phyloP scores from a whole-genome alignment of 2,888 invertebrate species.

The Mellilla xanthometata region DNA sequence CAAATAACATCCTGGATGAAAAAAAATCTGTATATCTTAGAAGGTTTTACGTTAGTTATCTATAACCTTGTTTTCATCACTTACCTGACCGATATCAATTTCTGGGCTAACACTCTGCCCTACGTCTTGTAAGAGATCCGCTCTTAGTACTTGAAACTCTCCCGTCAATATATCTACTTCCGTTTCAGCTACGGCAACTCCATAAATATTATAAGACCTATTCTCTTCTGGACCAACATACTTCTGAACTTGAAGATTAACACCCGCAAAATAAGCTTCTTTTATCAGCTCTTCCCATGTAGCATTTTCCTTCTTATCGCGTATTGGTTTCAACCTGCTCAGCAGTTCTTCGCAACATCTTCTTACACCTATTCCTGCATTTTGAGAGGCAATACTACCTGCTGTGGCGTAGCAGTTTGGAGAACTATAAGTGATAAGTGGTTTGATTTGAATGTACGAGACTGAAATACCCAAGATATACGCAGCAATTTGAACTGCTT shows the following conservation, averaged over 20 bases:
- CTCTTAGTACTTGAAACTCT: slow-evolving; percentile 81
- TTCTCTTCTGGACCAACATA: slow-evolving; percentile 36
- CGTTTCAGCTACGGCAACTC: slow-evolving; percentile 83
- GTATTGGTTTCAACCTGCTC: slow-evolving; percentile 66
- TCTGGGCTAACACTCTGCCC: slow-evolving; percentile 85
- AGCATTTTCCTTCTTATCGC: slow-evolving; percentile 52
- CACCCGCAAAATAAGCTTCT: slow-evolving; percentile 50
- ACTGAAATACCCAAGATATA: slow-evolving; percentile 84
- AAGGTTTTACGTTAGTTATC: too few species aligned
- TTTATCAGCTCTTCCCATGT: slow-evolving; percentile 75
- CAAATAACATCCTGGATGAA: too few species aligned
- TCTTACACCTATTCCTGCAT: slow-evolving; percentile 76
- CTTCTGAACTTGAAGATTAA: slow-evolving; percentile 45
- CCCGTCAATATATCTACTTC: slow-evolving; percentile 88
- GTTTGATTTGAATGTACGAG: slow-evolving; percentile 84
- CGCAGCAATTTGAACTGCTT: slow-evolving; percentile 86
- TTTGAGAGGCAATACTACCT: slow-evolving; percentile 86
- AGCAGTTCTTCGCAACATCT: slow-evolving; percentile 72
- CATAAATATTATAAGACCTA: slow-evolving; percentile 64
- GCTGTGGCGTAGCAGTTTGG: slow-evolving; percentile 86
- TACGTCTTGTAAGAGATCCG: slow-evolving; percentile 85
- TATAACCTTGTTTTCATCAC: too few species aligned
- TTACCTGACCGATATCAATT: slow-evolving; percentile 85
- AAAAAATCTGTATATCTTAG: too few species aligned
- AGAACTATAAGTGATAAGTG: slow-evolving; percentile 79